A percentile compares a stretch with the other conserved stretches of the same genome.
Conservation (phyloP, 2,888 invertebrate species). For the Chloromyia formosa region DNA sequence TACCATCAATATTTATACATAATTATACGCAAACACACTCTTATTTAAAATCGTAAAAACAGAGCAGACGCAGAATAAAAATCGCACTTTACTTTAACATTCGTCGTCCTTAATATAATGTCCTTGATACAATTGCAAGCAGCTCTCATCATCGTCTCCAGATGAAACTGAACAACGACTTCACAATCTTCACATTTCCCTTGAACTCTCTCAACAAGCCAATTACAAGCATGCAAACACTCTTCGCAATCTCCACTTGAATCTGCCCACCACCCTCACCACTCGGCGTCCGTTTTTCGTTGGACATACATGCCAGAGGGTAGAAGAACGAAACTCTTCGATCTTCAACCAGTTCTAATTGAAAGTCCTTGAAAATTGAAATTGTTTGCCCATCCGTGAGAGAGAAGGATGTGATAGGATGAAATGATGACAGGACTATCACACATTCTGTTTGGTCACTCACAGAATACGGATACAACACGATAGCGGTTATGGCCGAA, state of each 20-base stretch:
- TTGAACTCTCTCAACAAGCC: background rate
- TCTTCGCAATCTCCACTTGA: background rate
- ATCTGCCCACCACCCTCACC: background rate
- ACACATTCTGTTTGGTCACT: background rate
- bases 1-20: no score
- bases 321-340: background rate
- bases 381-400: background rate
- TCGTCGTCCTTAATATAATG: no score
- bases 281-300: background rate
- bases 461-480: no score
- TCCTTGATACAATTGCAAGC: no score
- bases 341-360: background rate
- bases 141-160: no score
- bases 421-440: background rate
- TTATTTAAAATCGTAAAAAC: no score
- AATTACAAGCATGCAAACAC: background rate
- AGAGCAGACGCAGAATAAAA: no score
- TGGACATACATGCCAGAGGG: background rate
- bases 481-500: no score
- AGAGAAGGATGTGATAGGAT: background rate
- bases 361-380: conserved; percentile 10
- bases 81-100: no score
- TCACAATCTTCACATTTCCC: no score
- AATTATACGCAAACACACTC: no score
- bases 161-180: no score